Evolutionary conservation across 1,140 invertebrate species (phyloP), one percentile per base, ranked within the genome.

Genomic region (Drosophila melanica): DNA sequence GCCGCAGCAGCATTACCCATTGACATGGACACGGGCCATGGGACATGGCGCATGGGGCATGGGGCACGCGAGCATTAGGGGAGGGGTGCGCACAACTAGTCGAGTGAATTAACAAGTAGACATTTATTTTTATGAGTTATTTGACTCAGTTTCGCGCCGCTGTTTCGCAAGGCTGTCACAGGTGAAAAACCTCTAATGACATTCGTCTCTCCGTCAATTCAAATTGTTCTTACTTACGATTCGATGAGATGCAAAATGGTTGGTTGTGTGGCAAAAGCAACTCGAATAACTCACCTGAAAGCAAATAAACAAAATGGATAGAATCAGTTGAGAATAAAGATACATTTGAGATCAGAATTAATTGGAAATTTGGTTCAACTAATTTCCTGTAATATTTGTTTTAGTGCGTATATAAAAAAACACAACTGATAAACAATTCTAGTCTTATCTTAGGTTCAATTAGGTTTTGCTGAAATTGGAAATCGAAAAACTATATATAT

Each of bases 101-200:
- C 54, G 55, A 65, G 51, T 63, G 47, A 53, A 65, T 71, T 65
- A 72, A 66, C 50, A 42, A 55, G 37, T 50, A 42, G 50, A 65
- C 55, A 69, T 84, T 84, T 65, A 73, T 72, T 79, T 68, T 51
- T 45, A 77, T 75, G 70, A 86, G 78, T 78, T 86, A 81, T 78
- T 81, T 78, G 75, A 86, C 69, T 81, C 41, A 69, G 67, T 55
- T 79, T 60, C 9, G 3, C 33, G 33, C 27, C 35, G 16, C 48
- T 44, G 18, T 47, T 70, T 60, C 37, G 62, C 84, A 87, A 87
- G 84, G 84, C 69, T 79, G 65, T 30, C 35, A 20, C 44, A 67
- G 84, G 79, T 87, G 76, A 87, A 87, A 70, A 82, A 89, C 79
- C 84, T 77, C 64, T 71, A 62, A 79, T 82, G 79, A 89, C 84